Base-by-base conservation (phyloP, 2,888 invertebrate species). In the Elysia crispata region DNA sequence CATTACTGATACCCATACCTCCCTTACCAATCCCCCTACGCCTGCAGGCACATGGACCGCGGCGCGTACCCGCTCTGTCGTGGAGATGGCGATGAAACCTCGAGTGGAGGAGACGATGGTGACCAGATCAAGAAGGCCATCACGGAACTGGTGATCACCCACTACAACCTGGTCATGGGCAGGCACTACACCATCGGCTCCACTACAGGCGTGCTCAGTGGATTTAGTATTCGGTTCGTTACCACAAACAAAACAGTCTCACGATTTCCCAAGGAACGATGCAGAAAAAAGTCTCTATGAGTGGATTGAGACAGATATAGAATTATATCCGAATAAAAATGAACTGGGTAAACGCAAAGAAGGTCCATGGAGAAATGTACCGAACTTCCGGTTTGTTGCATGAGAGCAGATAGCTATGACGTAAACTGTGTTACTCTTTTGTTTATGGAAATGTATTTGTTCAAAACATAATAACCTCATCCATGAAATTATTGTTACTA, bases 21-120 rank as follows among this genome's bases (percentile, higher is more conserved):
- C n/a, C n/a, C n/a, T n/a, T n/a, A 41, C 41, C 11, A 41, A 41
- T 11, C 11, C 41, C 41, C 41, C 41, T 41, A 41, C 41, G 41
- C 41, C 25, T 25, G 30, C 28, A 66, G 66, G 66, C n/a, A n/a
- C 28, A 66, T 70, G 41, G 70, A 70, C 70, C 20, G 31, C 18
- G 33, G 31, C 3, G 33, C 49, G n/a, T 70, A 70, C n/a, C 49
- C 31, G 33, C n/a, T 33, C 30, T 3, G 6, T 70, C 20, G 11
- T 70, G 15, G 70, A 70, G 33, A 70, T 70, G 70, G 33, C 70
- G 31, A 31, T 70, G 70, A 41, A 41, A 33, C 70, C 70, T 5
- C 30, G 70, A 3, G 70, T 41, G 18, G 49, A 30, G 11, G 41
- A 1, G 49, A 41, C 3, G 33, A 41, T 20, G n/a, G 33, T 1